Base-by-base conservation (phyloP, 2,113 vertebrate species). In the Gambusia affinis region DNA sequence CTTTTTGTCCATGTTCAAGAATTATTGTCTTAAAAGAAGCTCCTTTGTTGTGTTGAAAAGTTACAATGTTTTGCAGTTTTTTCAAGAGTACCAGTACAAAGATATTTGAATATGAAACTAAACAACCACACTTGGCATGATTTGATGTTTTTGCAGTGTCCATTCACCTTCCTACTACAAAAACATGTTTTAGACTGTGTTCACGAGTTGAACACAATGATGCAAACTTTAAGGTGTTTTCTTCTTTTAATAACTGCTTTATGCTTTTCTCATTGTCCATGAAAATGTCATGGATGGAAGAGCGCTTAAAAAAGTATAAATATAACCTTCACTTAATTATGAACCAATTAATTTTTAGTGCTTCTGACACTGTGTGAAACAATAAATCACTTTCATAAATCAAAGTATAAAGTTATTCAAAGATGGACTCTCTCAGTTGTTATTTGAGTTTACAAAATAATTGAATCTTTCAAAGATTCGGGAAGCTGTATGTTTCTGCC, bases 361-460 rank as follows among this genome's bases (percentile, higher is more conserved):
- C 75, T 30, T 19, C 37, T 30, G 35, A n/a, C 42, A 80, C 35
- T 37, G n/a, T 33, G 17, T 81, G 54, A 35, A 75, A 14, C 51
- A 67, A 51, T 44, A 29, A 65, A 57, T 4, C 11, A 66, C 39
- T 63, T 63, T 60, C 27, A 35, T 35, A 42, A 22, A 70, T 69
- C 17, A 44, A 60, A 79, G 35, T 42, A 78, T 69, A 76, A 78
- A 71, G 71, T 12, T 75, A 74, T 63, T 70, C 1, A 0, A 44
- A 72, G 57, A 1, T 70, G 24, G 61, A 75, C 39, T 35, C 27
- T 67, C 37, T 35, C 44, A 72, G n/a, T 60, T 76, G 27, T 27
- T 72, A 73, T 70, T 72, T 11, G 27, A 80, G 70, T 57, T 63
- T 73, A 19, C 65, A 69, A 79, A 74, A 73, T 76, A 73, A 74